These are phyloP conservation scores for Leptarthrus brevirostris DNA, from an alignment of 2,888 invertebrate genomes.

Conservation along the genomic window DNA sequence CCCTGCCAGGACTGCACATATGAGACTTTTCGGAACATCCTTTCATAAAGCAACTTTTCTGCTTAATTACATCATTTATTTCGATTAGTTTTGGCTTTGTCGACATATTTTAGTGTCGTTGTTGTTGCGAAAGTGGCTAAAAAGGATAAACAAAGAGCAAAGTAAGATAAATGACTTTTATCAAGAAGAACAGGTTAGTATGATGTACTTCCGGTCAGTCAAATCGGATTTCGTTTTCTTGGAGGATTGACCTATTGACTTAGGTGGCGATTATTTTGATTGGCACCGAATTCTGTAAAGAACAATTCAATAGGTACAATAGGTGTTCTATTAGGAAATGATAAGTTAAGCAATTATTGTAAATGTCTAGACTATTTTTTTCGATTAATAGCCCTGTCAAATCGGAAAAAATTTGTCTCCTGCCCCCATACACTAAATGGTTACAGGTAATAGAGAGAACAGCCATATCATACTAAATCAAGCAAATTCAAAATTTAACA, in stretches of 20 bases:
- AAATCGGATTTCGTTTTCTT: slow-evolving; percentile 19
- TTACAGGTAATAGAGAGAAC: no score
- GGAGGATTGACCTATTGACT: slow-evolving; percentile 4
- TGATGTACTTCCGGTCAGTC: slow-evolving; percentile 18
- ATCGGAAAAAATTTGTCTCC: no score
- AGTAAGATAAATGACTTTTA: slow-evolving; percentile 47
- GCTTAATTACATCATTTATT: slow-evolving; percentile 47
- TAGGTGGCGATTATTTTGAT: no score
- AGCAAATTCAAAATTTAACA: not conserved
- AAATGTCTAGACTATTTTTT: no score
- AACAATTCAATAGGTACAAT: no score
- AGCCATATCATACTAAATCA: no score
- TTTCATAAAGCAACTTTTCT: slow-evolving; percentile 47
- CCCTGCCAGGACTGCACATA: slow-evolving; percentile 43
- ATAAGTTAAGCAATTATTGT: no score
- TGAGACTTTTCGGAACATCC: slow-evolving; percentile 37
- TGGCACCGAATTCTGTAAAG: no score
- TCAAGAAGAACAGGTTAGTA: slow-evolving; percentile 36
- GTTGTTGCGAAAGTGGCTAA: slow-evolving; percentile 34
- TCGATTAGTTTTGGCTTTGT: slow-evolving; percentile 45
- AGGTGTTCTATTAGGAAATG: no score
- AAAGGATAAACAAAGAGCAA: slow-evolving; percentile 43
- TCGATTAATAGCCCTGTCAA: no score
- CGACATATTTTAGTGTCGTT: slow-evolving; percentile 40
- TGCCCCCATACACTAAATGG: no score